A percentile compares a stretch with the other conserved stretches of the same genome.
Conservation (phyloP, 2,888 invertebrate species). For the Conus canariensis region DNA sequence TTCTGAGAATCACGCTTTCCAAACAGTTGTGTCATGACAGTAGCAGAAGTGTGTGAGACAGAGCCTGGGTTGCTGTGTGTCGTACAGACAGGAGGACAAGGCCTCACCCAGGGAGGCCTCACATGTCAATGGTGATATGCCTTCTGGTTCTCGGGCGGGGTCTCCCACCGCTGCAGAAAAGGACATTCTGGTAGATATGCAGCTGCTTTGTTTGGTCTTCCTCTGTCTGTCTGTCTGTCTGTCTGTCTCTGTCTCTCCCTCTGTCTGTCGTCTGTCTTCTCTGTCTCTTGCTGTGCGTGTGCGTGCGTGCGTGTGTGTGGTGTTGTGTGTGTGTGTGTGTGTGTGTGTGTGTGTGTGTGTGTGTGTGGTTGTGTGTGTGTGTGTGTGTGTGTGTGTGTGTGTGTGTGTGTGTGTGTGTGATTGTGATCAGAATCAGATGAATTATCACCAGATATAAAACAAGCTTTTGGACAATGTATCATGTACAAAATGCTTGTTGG, state of each 20-base stretch:
- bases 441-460: too few species aligned
- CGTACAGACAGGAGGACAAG: slow-evolving; percentile 74
- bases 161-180: slow-evolving; percentile 77
- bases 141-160: slow-evolving; percentile 69
- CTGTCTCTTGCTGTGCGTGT: not conserved
- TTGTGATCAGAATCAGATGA: not conserved
- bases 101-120: slow-evolving; percentile 58
- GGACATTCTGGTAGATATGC: slow-evolving; percentile 74
- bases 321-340: not conserved
- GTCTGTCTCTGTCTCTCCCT: not conserved
- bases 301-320: not conserved
- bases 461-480: too few species aligned
- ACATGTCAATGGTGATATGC: slow-evolving; percentile 65
- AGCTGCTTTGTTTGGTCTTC: not conserved
- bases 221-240: slow-evolving; percentile 1
- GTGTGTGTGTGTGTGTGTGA: not conserved
- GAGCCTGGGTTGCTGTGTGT: not conserved
- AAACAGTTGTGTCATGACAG: too few species aligned
- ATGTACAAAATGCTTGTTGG: too few species aligned
- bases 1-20: too few species aligned
- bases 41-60: too few species aligned
- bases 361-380: not conserved
- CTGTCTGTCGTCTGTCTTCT: not conserved
- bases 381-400: not conserved
- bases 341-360: slow-evolving; percentile 10